These are phyloP conservation scores for Muscicapa adusta DNA, from an alignment of 2,113 vertebrate genomes.

Conservation along the genomic window DNA sequence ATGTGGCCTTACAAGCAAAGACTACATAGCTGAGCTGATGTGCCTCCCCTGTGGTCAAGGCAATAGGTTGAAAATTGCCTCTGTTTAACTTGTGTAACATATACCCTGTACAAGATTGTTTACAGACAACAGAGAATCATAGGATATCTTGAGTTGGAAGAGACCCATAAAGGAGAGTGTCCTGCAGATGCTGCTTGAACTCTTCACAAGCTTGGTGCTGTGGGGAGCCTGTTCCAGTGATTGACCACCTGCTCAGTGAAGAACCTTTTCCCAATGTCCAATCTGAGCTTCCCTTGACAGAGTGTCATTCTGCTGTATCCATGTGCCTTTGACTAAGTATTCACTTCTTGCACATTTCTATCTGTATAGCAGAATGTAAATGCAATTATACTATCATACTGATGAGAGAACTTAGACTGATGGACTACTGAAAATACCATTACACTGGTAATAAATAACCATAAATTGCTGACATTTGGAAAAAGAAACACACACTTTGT, in stretches of 20 bases:
- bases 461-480: not conserved
- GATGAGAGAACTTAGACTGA: slow-evolving; percentile 8
- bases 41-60: not conserved
- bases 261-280: not conserved
- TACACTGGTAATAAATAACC: not conserved
- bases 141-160: not conserved
- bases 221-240: not conserved
- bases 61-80: not conserved
- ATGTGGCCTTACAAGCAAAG: not conserved
- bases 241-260: not conserved
- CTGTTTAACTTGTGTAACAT: not conserved
- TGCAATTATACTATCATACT: not conserved
- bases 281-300: not conserved
- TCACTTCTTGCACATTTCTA: not conserved
- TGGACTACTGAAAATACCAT: not conserved
- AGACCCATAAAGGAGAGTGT: not conserved
- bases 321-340: not conserved
- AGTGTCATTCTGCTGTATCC: not conserved
- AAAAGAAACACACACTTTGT: not conserved
- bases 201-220: not conserved
- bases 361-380: not conserved
- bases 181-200: not conserved
- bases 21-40: not conserved
- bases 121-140: not conserved
- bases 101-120: not conserved